Base-by-base conservation (phyloP, 2,113 vertebrate genomes). In the Ibidorhyncha struthersii region DNA sequence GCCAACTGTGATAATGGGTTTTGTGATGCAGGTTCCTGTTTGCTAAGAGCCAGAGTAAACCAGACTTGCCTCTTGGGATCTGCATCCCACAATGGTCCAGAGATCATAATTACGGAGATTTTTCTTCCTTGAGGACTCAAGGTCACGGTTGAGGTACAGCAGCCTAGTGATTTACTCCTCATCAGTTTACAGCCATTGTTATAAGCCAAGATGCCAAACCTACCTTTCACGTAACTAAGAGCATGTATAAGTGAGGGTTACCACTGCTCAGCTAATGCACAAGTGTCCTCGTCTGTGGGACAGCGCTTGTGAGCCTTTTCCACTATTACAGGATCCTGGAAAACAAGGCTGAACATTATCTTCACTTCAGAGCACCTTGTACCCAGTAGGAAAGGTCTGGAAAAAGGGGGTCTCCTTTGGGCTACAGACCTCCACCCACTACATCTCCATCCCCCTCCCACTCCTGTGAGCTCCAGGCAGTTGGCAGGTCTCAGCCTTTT, bases 401-500 rank as follows among this genome's bases (percentile, higher is more conserved):
- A 29, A 79, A 82, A 79, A 72, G 49, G 12, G 36, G 11, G 12
- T 90, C 12, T 79, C 26, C 52, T 87, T 36, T 76, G 58, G 66
- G 52, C 12, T 76, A 56, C 15, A 82, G 84, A 85, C 78, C 40
- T 53, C 49, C 25, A 85, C 78, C 78, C 36, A 18, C 43, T 91
- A 1, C 25, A 34, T 87, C 52, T 85, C 52, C 32, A 71, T 55
- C 38, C 13, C 17, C 22, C 29, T 90, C 55, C 62, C 38, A 69
- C 25, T 61, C 27, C 29, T 88, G 59, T 59, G 13, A 81, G 85
- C 90, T 94, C 40, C 85, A 90, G 79, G 59, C 50, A 86, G 14
- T 96, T 97, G 93, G 96, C 94, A 93, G 34, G 22, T 81, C 22
- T 36, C 70, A 61, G 52, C 47, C 19, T 61, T 89, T 96, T 95